Percentiles rank a stretch among this genome's conserved stretches.
These are phyloP conservation scores for Cryptotis parvus DNA, from an alignment of 2,113 vertebrate genomes.

Conservation along the genomic window DNA sequence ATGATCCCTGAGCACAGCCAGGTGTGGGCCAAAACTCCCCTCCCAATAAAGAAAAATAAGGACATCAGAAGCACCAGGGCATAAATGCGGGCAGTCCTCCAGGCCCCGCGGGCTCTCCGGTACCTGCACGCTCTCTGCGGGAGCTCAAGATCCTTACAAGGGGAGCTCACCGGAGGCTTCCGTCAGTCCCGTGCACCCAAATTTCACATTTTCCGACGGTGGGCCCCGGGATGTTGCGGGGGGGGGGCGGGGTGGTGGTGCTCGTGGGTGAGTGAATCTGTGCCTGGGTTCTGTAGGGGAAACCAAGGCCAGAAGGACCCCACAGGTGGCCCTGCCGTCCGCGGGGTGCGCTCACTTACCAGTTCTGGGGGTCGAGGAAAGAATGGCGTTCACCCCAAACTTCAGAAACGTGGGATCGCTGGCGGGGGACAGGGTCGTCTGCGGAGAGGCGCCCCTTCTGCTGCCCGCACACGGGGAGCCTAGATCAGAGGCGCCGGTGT, in stretches of 20 bases:
- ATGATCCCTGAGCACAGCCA: too few relatives aligned
- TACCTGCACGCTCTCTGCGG: neutral
- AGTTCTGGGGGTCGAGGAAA: conserved; percentile 91
- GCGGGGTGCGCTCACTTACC: conserved; percentile 86
- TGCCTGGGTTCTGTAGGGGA: neutral
- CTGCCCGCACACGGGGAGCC: conserved; percentile 72
- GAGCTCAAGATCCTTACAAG: too few relatives aligned
- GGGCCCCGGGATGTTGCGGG: too few relatives aligned
- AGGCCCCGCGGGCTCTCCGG: rapidly evolving
- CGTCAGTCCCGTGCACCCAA: too few relatives aligned
- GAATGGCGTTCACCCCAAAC: conserved; percentile 97
- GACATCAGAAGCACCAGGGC: neutral
- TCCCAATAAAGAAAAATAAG: neutral
- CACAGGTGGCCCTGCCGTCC: neutral
- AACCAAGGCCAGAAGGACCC: neutral
- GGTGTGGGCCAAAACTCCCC: too few relatives aligned
- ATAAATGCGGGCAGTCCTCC: neutral
- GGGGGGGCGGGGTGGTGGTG: too few relatives aligned
- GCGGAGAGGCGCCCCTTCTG: conserved; percentile 86
- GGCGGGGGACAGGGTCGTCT: conserved; percentile 81
- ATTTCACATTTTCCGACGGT: too few relatives aligned
- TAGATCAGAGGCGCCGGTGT: conserved; percentile 85
- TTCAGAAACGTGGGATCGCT: conserved; percentile 93
- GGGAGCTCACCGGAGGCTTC: too few relatives aligned
- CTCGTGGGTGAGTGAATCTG: too few relatives aligned